These are phyloP conservation scores for Caenorhabditis virilis DNA, from an alignment of 2,888 invertebrate species.

Conservation along the genomic window DNA sequence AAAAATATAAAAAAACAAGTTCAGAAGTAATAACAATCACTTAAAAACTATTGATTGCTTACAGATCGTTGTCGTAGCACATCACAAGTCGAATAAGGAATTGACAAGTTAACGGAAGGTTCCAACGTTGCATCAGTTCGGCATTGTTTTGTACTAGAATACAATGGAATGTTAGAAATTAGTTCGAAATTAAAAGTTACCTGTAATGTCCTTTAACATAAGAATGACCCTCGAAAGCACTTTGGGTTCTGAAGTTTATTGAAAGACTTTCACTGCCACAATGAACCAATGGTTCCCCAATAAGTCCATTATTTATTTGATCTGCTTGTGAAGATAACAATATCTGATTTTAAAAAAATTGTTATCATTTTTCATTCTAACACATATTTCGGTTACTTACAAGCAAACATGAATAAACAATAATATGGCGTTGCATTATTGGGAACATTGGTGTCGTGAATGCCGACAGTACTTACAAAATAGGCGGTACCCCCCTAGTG, in stretches of 20 bases:
- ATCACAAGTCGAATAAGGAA: conserved; percentile 56
- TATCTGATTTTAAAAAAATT: no score
- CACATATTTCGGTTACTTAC: no score
- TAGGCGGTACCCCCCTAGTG: no score
- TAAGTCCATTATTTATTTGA: conserved; percentile 33
- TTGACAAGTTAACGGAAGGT: conserved; percentile 48
- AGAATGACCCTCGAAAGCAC: conserved; percentile 59
- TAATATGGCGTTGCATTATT: no score
- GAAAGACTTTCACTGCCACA: conserved; percentile 54
- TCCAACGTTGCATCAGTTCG: conserved; percentile 56
- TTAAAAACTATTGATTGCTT: conserved; percentile 11
- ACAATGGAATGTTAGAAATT: neutral
- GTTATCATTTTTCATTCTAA: no score
- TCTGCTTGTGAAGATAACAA: conserved; percentile 5
- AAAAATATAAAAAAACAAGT: neutral
- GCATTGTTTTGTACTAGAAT: conserved; percentile 49
- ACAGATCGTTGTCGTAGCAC: conserved; percentile 60
- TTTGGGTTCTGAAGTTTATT: conserved; percentile 52
- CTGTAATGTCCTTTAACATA: conserved; percentile 55
- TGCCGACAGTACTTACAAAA: no score
- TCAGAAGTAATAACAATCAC: neutral
- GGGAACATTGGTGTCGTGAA: no score
- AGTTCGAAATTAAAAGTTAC: conserved; percentile 12
- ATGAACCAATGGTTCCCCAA: conserved; percentile 48
- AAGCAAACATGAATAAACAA: no score